Percentiles rank a stretch among this genome's conserved stretches.
Evolutionary conservation across 2,888 invertebrate genomes (phyloP).

Genomic region (Drosophila melanocephala): DNA sequence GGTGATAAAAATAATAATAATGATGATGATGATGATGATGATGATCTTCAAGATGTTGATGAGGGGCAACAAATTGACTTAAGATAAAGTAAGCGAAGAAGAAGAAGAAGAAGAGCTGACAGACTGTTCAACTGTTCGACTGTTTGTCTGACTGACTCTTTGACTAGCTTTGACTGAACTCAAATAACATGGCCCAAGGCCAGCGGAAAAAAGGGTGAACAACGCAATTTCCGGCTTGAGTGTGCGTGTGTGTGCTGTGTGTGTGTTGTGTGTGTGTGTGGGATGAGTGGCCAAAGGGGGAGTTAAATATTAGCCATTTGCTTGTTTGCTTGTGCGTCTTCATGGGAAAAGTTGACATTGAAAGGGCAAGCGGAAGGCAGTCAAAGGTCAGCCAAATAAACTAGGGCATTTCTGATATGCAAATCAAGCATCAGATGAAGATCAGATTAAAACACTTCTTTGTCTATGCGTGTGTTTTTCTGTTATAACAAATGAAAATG

Average conservation of each 20-base stretch:
- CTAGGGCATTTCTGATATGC: slow-evolving; percentile 15
- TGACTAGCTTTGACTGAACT: slow-evolving; percentile 1
- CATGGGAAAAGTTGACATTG: slow-evolving; percentile 57
- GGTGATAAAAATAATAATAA: slow-evolving; percentile 15
- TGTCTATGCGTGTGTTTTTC: not conserved
- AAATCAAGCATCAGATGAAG: slow-evolving; percentile 30
- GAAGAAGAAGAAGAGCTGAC: not conserved
- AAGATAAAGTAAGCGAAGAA: slow-evolving; percentile 61
- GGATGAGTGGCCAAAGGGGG: slow-evolving; percentile 1
- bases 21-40: slow-evolving; percentile 12
- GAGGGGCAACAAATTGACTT: slow-evolving; percentile 72
- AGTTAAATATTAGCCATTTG: slow-evolving; percentile 69
- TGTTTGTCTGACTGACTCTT: slow-evolving; percentile 3
- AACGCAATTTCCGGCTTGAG: slow-evolving; percentile 70
- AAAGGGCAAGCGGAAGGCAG: slow-evolving; percentile 18
- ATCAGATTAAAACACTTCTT: slow-evolving; percentile 29
- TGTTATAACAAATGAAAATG: not conserved
- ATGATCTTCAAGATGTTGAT: slow-evolving; percentile 31
- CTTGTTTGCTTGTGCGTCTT: slow-evolving; percentile 10
- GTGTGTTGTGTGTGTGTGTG: not conserved
- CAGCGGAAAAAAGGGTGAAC: slow-evolving; percentile 69
- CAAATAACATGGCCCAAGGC: slow-evolving; percentile 55
- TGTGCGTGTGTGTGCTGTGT: not conserved
- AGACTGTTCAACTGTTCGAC: slow-evolving; percentile 2
- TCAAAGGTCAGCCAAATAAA: slow-evolving; percentile 43